These are phyloP conservation scores for Aramus guarauna DNA, from an alignment of 2,113 vertebrate genomes.

Conservation along the genomic window DNA sequence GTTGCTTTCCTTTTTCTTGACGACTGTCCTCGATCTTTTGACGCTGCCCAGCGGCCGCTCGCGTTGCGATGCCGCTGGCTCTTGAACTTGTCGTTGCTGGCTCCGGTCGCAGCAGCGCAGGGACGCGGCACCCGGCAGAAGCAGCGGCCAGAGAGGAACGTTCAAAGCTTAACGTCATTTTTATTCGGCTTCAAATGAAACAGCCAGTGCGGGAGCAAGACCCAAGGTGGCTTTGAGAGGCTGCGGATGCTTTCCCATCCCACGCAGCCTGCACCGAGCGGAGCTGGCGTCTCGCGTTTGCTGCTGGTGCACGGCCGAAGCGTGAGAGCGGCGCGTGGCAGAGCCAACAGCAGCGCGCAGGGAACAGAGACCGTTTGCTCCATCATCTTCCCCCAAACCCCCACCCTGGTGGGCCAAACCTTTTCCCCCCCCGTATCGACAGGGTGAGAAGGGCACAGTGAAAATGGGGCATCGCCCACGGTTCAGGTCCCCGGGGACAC, in stretches of 20 bases:
- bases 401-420: rapidly evolving
- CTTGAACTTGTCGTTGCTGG: neutral
- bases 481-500: neutral
- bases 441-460: neutral
- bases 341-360: rapidly evolving
- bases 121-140: neutral
- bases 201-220: neutral
- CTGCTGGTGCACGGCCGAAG: neutral
- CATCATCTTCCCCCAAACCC: neutral
- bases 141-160: neutral
- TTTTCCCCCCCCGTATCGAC: neutral
- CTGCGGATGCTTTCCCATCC: neutral
- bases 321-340: neutral
- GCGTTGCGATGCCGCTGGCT: rapidly evolving
- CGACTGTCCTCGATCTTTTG: too few species aligned
- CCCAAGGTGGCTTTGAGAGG: neutral
- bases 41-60: rapidly evolving
- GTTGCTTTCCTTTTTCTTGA: rapidly evolving
- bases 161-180: neutral
- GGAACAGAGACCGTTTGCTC: neutral
- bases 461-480: rapidly evolving
- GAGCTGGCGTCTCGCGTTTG: neutral
- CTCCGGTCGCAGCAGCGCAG: neutral
- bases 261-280: neutral
- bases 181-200: neutral